Base-by-base conservation (phyloP, 2,797 vertebrate genomes). In the Okamejei kenojei region DNA sequence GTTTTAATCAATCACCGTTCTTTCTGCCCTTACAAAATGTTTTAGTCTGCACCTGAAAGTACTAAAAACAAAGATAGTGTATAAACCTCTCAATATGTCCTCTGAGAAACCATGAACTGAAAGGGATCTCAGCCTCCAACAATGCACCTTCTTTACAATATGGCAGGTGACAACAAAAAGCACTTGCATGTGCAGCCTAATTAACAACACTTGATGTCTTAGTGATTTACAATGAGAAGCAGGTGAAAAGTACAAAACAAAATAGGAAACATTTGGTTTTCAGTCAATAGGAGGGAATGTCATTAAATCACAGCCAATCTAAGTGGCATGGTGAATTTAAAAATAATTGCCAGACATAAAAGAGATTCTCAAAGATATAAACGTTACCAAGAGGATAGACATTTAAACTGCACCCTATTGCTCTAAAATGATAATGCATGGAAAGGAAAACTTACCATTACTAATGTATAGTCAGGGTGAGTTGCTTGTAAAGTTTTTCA, bases 161-260 rank as follows among this genome's bases (percentile, higher is more conserved):
- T 96, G 97, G 97, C 98, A 98, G 98, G 97, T 98, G 97, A 96
- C 88, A 97, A 95, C 45, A 96, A 96, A 96, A 96, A 97, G 96
- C 96, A 95, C 96, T 96, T 96, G 96, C 98, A 98, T 97, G 96
- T 98, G 98, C 97, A 97, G 96, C 95, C 97, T 96, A 97, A 98
- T 98, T 97, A 97, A 97, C 94, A 95, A 96, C 95, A 97, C 96
- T 98, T 98, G 97, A 98, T 97, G 94, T 96, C 96, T 96, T 96
- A 96, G 95, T 97, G 97, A 98, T 98, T 98, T 97, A 97, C 97
- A 97, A 97, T 97, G 96, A 96, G 96, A 96, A 98, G 98, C 98
- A 99, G 98, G 98, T 99, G 98, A 99, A 97, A 97, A 96, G 97
- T 96, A 98, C 95, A 97, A 96, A 96, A 96, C 95, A 95, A 96